Evolutionary conservation across 1,140 invertebrate species (phyloP).

Genomic region (Brachionus asplanchnoidis): DNA sequence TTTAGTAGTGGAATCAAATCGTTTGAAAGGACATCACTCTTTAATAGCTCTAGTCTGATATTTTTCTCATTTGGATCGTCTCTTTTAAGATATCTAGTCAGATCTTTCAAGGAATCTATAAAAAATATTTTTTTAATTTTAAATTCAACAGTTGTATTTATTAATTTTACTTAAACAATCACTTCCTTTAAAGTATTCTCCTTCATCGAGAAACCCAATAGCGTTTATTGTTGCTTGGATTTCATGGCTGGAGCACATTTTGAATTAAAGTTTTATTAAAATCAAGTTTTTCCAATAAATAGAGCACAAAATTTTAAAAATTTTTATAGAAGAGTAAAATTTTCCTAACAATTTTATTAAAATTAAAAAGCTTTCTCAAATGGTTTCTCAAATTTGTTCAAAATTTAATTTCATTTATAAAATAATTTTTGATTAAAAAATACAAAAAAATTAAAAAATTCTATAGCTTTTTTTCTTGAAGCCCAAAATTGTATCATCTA

Average conservation of each 20-base stretch:
- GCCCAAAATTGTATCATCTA: too few species aligned
- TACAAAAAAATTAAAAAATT: too few species aligned
- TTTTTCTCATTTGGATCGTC: conserved; percentile 36
- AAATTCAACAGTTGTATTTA: background rate
- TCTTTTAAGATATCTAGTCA: background rate
- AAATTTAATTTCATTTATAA: too few species aligned
- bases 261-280: background rate
- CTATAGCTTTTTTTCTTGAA: too few species aligned
- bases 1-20: conserved; percentile 20
- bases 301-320: background rate
- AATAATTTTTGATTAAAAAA: too few species aligned
- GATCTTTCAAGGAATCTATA: conserved; percentile 28
- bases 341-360: background rate
- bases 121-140: background rate
- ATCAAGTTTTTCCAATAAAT: background rate
- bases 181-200: conserved; percentile 33
- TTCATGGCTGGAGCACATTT: conserved; percentile 40
- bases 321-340: background rate
- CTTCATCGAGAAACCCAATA: conserved; percentile 19
- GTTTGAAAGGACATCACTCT: conserved; percentile 23
- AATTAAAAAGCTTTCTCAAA: background rate
- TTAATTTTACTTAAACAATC: conserved; percentile 32
- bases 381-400: too few species aligned
- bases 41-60: conserved; percentile 18
- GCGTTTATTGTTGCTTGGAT: conserved; percentile 32